A percentile compares a stretch with the other conserved stretches of the same genome.
Evolutionary conservation across 2,113 vertebrate genomes (phyloP).

Genomic region (Zosterops borbonicus): DNA sequence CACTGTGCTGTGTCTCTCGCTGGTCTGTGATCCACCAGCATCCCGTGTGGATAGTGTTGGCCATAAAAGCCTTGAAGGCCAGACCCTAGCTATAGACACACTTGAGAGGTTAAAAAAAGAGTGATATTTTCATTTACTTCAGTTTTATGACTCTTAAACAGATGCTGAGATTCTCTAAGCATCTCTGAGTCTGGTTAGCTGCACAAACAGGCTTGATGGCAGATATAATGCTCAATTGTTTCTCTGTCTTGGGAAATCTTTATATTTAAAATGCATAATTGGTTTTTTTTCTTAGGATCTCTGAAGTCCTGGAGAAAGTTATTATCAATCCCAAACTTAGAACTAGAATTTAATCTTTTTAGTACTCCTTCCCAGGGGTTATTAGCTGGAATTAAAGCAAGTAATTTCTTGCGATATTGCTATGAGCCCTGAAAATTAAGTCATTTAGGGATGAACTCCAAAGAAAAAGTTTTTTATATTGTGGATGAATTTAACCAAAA

Average conservation of each 20-base stretch:
- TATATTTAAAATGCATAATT: not conserved
- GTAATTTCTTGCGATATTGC: not conserved
- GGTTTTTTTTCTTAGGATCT: not conserved
- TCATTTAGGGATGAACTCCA: not conserved
- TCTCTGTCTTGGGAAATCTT: not conserved
- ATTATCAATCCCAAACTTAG: not conserved
- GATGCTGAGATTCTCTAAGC: not conserved
- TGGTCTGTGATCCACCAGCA: not conserved
- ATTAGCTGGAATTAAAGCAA: not conserved
- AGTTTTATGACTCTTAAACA: not conserved
- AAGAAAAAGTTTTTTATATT: not conserved
- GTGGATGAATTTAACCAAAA: not conserved
- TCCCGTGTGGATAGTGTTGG: not conserved
- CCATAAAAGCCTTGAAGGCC: not conserved
- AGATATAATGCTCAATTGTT: not conserved
- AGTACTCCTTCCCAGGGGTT: not conserved
- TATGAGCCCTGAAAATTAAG: not conserved
- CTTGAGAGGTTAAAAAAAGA: not conserved
- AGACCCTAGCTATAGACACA: not conserved
- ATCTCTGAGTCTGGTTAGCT: not conserved
- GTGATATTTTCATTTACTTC: not conserved
- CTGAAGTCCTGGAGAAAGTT: not conserved
- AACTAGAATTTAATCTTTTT: not conserved
- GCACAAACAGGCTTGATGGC: not conserved
- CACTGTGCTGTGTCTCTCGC: not conserved